Evolutionary conservation across 2,888 invertebrate species (phyloP).

Genomic region (Drosophila cognata): DNA sequence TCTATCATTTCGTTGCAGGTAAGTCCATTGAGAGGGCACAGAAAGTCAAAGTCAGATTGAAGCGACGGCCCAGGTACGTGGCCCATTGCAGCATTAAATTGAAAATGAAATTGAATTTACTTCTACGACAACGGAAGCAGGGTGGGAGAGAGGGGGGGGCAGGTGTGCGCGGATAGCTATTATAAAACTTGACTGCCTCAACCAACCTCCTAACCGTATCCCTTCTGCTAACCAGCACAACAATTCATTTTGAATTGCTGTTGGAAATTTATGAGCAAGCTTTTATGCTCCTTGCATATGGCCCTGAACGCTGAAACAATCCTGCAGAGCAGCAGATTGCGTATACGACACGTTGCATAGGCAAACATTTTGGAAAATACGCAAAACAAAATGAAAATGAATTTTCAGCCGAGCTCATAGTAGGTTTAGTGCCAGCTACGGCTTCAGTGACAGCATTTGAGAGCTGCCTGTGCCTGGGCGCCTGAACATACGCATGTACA

Average conservation of each 20-base stretch:
- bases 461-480: constrained; percentile 25
- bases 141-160: not conserved
- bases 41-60: constrained; percentile 34
- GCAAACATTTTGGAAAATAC: constrained; percentile 39
- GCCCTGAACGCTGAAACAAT: constrained; percentile 24
- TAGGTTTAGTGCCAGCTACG: not conserved
- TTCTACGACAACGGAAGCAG: not conserved
- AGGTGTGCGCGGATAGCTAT: constrained; percentile 39
- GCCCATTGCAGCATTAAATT: constrained; percentile 75
- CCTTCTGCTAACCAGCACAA: constrained; percentile 45
- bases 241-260: constrained; percentile 70
- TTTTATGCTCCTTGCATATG: constrained; percentile 67
- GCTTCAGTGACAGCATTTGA: constrained; percentile 54
- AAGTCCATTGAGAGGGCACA: constrained; percentile 62
- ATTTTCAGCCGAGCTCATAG: constrained; percentile 1
- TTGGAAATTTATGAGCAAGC: constrained; percentile 68
- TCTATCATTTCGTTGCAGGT: constrained; percentile 76
- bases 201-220: constrained; percentile 1
- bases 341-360: constrained; percentile 39
- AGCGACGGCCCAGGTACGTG: constrained; percentile 52
- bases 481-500: constrained; percentile 14
- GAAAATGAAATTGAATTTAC: constrained; percentile 78
- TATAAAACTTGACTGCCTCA: constrained; percentile 59
- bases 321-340: constrained; percentile 44
- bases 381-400: constrained; percentile 37